Percentiles rank a stretch among this genome's conserved stretches.
These are phyloP conservation scores for Bicyclus anynana DNA, from an alignment of 1,140 invertebrate species.

Conservation along the genomic window DNA sequence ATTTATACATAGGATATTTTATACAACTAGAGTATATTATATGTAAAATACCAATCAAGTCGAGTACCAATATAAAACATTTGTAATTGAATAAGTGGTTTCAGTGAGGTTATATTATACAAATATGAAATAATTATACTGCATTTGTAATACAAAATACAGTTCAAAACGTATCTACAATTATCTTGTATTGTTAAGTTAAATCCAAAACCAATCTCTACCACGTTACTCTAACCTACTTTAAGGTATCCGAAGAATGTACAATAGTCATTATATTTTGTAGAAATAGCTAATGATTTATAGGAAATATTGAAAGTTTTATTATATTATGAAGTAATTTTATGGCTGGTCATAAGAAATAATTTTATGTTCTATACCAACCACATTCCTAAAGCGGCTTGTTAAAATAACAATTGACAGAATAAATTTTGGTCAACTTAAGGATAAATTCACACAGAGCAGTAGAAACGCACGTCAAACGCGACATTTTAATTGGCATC, in stretches of 20 bases:
- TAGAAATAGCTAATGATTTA: neutral
- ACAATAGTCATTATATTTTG: neutral
- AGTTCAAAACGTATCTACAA: neutral
- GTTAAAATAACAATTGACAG: conserved; percentile 22
- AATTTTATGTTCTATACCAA: conserved; percentile 9
- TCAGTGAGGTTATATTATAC: too few species aligned
- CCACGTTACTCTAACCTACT: neutral
- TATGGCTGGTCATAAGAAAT: conserved; percentile 9
- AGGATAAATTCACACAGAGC: neutral
- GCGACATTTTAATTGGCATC: too few species aligned
- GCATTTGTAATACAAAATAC: too few species aligned
- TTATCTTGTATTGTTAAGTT: too few species aligned
- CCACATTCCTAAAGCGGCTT: conserved; percentile 16
- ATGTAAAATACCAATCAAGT: too few species aligned
- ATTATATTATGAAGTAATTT: conserved; percentile 4
- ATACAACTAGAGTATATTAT: too few species aligned
- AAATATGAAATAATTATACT: too few species aligned
- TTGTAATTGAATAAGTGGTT: too few species aligned
- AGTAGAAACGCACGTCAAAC: neutral
- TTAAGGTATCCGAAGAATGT: neutral
- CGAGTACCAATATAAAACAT: too few species aligned
- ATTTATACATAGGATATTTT: too few species aligned
- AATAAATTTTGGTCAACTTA: conserved; percentile 13
- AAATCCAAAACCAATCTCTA: too few species aligned
- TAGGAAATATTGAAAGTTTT: neutral